Conservation (phyloP, 2,113 vertebrate species). For the Plestiodon gilberti region DNA sequence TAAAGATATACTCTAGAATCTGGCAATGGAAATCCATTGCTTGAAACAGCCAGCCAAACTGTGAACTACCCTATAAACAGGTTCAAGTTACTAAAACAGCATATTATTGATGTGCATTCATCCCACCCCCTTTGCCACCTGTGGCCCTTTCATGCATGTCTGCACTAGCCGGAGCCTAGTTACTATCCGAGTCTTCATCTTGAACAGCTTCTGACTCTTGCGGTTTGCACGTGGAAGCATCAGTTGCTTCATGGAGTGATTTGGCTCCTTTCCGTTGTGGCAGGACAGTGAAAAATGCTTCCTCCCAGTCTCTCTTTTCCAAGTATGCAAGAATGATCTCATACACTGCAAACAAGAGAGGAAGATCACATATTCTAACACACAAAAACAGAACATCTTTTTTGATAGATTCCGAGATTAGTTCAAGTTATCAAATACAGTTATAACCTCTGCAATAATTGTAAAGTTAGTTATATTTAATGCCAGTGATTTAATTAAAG, state of each 20-base stretch:
- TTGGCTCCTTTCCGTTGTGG: conserved; percentile 93
- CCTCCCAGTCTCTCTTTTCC: conserved; percentile 91
- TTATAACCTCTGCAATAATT: not conserved
- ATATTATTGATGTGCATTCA: not conserved
- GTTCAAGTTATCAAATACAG: not conserved
- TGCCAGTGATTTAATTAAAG: too few species aligned
- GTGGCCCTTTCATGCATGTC: not conserved
- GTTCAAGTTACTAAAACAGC: not conserved
- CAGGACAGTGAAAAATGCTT: conserved; percentile 92
- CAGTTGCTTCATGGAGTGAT: conserved; percentile 73
- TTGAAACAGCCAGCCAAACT: conserved; percentile 21
- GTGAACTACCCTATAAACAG: not conserved
- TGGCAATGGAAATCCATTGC: conserved; percentile 13
- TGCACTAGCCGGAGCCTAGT: conserved; percentile 44
- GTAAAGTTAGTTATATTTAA: not conserved
- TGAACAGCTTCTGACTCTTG: conserved; percentile 34
- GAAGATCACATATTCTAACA: conserved; percentile 35
- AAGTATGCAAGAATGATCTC: conserved; percentile 94
- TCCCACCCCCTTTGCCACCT: not conserved
- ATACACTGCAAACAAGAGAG: conserved; percentile 85
- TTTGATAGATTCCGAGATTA: not conserved
- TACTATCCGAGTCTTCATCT: conserved; percentile 49
- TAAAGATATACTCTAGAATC: conserved; percentile 23
- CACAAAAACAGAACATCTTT: not conserved
- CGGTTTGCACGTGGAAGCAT: not conserved